Evolutionary conservation across 2,113 vertebrate genomes (phyloP).

Genomic region (Eurypyga helias): DNA sequence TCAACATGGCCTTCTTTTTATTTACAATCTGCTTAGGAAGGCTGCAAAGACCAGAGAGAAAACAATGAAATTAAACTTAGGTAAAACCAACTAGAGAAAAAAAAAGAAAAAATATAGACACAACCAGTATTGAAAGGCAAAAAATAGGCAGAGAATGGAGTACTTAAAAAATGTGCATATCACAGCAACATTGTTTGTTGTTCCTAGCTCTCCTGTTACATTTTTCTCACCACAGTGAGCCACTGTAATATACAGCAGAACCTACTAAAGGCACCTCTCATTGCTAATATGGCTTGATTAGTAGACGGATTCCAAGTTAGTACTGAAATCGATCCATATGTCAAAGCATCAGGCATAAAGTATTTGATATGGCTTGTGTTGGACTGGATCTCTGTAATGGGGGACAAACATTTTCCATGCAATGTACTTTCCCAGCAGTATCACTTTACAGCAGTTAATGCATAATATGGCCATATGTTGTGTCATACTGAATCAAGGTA

Average conservation of each 20-base stretch:
- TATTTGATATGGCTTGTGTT: not conserved
- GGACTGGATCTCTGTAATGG: not conserved
- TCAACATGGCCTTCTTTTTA: not conserved
- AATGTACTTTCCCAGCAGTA: not conserved
- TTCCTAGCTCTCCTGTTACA: not conserved
- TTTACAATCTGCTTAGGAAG: not conserved
- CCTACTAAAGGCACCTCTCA: not conserved
- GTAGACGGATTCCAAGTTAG: constrained; percentile 5
- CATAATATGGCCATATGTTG: not conserved
- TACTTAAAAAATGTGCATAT: not conserved
- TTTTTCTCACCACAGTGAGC: not conserved
- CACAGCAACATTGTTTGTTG: not conserved
- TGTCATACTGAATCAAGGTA: constrained; percentile 1
- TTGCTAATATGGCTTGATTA: not conserved
- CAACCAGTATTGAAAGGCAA: not conserved
- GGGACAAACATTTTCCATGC: not conserved
- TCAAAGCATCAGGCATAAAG: constrained; percentile 1
- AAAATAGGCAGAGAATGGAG: not conserved
- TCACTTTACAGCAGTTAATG: not conserved
- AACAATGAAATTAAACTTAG: not conserved
- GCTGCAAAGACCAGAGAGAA: not conserved
- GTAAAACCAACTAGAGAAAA: not conserved
- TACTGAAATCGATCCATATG: not conserved
- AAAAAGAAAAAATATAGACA: not conserved
- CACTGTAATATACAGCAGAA: not conserved